These are phyloP conservation scores for Rhincodon typus DNA, from an alignment of 2,797 vertebrate species.

Conservation along the genomic window DNA sequence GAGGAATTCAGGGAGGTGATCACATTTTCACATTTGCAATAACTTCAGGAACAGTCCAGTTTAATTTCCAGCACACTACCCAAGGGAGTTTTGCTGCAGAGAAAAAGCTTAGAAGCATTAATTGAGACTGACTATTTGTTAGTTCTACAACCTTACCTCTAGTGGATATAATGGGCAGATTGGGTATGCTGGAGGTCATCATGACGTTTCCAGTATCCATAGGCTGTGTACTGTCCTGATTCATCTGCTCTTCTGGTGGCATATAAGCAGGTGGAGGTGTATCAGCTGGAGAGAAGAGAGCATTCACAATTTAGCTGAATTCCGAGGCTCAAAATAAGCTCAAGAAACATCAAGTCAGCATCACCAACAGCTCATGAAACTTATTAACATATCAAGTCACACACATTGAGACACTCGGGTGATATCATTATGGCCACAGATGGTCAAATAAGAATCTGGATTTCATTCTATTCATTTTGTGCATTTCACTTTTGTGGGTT, in stretches of 20 bases:
- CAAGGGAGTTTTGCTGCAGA: too few species aligned
- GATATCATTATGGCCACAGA: neutral
- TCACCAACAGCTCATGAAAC: neutral
- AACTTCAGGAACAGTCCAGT: too few species aligned
- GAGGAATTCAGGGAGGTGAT: too few species aligned
- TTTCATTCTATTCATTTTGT: neutral
- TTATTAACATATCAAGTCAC: neutral
- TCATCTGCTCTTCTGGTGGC: constrained; percentile 67
- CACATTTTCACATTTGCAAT: too few species aligned
- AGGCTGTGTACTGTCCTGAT: constrained; percentile 62
- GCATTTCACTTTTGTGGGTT: neutral
- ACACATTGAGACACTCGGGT: neutral
- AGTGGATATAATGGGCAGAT: constrained; percentile 22
- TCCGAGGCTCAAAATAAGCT: neutral
- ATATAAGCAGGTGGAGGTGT: constrained; percentile 68
- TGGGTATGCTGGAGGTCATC: constrained; percentile 49
- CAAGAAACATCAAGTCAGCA: neutral
- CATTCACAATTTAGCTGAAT: neutral
- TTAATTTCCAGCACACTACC: too few species aligned
- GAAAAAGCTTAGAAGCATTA: neutral
- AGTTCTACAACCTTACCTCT: constrained; percentile 20
- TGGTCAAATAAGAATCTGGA: neutral
- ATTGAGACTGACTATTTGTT: neutral
- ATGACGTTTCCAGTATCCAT: constrained; percentile 66
- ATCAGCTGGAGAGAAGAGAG: constrained; percentile 52